Evolutionary conservation across 1,140 invertebrate genomes (phyloP), one percentile per base, ranked within the genome.

Genomic region (Parapsyche elsis): DNA sequence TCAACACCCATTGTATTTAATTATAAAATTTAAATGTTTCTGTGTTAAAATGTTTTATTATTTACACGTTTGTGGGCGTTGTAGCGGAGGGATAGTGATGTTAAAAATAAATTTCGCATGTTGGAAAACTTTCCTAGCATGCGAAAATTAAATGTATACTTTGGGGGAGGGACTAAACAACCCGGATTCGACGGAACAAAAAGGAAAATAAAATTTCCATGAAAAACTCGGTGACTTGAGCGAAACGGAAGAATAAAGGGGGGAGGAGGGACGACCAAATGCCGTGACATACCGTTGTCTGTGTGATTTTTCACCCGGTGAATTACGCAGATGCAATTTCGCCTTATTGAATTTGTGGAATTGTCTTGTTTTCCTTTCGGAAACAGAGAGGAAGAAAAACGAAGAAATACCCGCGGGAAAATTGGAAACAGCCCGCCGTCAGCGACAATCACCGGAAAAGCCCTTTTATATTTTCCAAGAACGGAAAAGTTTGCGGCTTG

Each of bases 271-370:
- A 46, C 30, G 16, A 16, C 44, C 14, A 76, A 77, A 64, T n/a
- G 9, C n/a, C 53, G 45, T 30, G 24, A 30, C 78, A 73, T 59
- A 49, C 80, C 78, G 78, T 76, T 44, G 23, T 10, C 77, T 44
- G 61, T 16, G 76, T 67, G 53, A 78, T 45, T 64, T 78, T 64
- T 78, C 59, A 61, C 57, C n/a, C 21, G 57, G 23, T 21, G 57
- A 67, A 67, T 64, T 78, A 46, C 76, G 61, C 61, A 38, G 45
- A 76, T 76, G 73, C 73, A 76, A 76, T 76, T 76, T 59, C n/a
- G 46, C 24, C 19, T 76, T 76, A 76, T 76, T 76, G 73, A 76
- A 59, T 76, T 76, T 46, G 19, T 19, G 10, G 53, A 76, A 76
- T 76, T 49, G 73, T 76, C 73, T 46, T 76, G 73, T 76, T 53